Conservation (phyloP, 2,888 invertebrate species). For the Perizoma flavofasciatum region DNA sequence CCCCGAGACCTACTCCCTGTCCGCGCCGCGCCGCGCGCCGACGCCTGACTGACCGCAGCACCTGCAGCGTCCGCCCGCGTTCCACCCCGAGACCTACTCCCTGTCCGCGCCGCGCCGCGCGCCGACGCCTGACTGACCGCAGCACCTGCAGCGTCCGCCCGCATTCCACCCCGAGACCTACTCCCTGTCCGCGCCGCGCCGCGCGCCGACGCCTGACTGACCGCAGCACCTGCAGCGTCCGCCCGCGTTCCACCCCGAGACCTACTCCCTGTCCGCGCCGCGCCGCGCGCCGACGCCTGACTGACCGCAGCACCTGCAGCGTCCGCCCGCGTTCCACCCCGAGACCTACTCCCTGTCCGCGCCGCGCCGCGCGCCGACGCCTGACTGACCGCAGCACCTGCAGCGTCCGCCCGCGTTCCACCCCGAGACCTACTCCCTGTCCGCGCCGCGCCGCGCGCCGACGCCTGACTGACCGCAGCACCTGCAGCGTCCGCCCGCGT, state of each 20-base stretch:
- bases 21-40: neutral
- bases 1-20: conserved; percentile 91
- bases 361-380: neutral
- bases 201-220: neutral
- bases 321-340: conserved; percentile 93
- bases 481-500: conserved; percentile 93
- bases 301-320: conserved; percentile 91
- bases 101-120: conserved; percentile 54
- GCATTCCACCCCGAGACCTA: conserved; percentile 94
- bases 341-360: conserved; percentile 89
- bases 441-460: neutral
- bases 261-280: conserved; percentile 85
- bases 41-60: conserved; percentile 83
- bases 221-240: conserved; percentile 92
- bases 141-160: conserved; percentile 93
- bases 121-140: conserved; percentile 50
- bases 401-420: conserved; percentile 94
- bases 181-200: conserved; percentile 73
- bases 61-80: conserved; percentile 93
- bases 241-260: conserved; percentile 93
- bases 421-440: conserved; percentile 91
- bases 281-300: neutral
- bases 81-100: conserved; percentile 93
- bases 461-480: conserved; percentile 83
- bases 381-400: conserved; percentile 87